Evolutionary conservation across 2,797 vertebrate genomes (phyloP).

Genomic region (Decapterus maruadsi): DNA sequence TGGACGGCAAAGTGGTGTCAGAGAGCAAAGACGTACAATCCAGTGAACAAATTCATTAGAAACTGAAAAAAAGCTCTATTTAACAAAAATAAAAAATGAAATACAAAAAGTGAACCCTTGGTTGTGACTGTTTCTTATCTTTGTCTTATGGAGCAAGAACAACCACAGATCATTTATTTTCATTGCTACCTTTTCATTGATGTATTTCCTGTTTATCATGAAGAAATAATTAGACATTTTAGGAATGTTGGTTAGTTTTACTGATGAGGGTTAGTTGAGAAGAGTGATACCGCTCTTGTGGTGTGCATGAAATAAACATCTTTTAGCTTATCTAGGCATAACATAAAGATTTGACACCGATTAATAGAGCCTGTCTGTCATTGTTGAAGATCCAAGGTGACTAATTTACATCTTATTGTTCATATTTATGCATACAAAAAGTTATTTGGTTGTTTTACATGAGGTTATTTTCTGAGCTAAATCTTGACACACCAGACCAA

Average conservation of each 20-base stretch:
- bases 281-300: not conserved
- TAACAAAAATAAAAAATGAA: slow-evolving; percentile 48
- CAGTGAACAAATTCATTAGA: slow-evolving; percentile 24
- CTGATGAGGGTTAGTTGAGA: not conserved
- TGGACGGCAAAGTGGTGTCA: slow-evolving; percentile 90
- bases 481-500: not conserved
- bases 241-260: not conserved
- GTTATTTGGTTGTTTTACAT: not conserved
- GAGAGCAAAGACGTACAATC: slow-evolving; percentile 82
- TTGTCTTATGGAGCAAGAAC: not conserved
- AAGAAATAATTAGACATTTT: not conserved
- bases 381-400: too few species aligned
- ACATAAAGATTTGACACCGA: not conserved
- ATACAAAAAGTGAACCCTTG: not conserved
- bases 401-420: not conserved
- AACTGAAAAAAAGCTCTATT: not conserved
- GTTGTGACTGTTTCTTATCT: not conserved
- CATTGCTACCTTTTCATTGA: too few species aligned
- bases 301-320: not conserved
- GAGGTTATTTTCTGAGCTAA: not conserved
- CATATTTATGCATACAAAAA: not conserved
- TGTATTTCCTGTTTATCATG: too few species aligned
- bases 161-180: too few species aligned
- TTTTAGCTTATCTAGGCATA: slow-evolving; percentile 1
- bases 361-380: not conserved